phyloP scores from a whole-genome alignment of 2,888 invertebrate species.

The Gastracanthus pulcherrimus region DNA sequence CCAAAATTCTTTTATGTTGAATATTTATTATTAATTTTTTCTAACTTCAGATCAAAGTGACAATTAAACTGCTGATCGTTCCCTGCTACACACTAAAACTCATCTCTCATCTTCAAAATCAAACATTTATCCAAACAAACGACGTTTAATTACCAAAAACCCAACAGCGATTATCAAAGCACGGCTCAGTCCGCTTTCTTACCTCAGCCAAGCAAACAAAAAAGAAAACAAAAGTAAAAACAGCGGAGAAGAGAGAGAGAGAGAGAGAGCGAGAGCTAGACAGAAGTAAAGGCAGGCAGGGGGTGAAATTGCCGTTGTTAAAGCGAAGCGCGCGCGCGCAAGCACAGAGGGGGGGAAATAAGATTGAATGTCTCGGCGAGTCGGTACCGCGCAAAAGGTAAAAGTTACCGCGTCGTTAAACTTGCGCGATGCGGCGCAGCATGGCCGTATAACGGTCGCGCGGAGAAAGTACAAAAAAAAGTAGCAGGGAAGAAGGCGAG shows the following conservation, averaged over 20 bases:
- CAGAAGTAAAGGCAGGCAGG: no score
- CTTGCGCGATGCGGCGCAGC: constrained; percentile 52
- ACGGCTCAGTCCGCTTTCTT: background rate
- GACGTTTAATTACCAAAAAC: constrained; percentile 18
- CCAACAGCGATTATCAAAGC: constrained; percentile 17
- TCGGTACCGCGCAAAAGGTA: constrained; percentile 52
- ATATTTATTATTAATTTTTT: no score
- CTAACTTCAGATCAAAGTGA: no score
- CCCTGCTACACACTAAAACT: no score
- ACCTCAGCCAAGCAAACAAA: background rate
- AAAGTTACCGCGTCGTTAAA: constrained; percentile 64
- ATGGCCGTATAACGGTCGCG: background rate
- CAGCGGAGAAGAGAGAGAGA: background rate
- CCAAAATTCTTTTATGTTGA: no score
- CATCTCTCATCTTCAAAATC: no score
- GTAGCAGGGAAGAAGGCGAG: background rate
- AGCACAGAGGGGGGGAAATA: constrained; percentile 33
- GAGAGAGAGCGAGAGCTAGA: background rate
- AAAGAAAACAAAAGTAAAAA: background rate
- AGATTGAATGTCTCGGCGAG: constrained; percentile 55
- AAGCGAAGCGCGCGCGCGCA: constrained; percentile 25
- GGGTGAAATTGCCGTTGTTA: constrained; percentile 51
- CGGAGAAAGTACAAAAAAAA: constrained; percentile 1
- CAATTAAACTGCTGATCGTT: no score
- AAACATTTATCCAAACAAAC: constrained; percentile 27